Conservation (phyloP, 2,888 invertebrate species). For the Cremastobaeus sp. region DNA sequence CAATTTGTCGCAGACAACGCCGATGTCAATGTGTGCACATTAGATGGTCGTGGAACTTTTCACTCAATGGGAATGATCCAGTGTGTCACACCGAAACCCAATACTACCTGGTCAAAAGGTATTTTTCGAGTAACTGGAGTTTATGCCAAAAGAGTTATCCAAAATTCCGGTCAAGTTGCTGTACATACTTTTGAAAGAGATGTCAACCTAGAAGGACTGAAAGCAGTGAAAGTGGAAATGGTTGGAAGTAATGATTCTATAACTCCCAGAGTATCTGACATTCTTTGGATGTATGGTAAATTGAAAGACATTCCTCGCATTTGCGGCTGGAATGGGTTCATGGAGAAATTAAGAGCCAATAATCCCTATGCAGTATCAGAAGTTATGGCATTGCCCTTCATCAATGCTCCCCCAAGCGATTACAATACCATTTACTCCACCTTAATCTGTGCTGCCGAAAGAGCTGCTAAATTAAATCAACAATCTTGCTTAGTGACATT, state of each 20-base stretch:
- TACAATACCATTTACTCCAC: constrained; percentile 53
- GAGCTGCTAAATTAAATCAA: constrained; percentile 32
- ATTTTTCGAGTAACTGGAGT: constrained; percentile 7
- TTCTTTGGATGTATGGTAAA: constrained; percentile 14
- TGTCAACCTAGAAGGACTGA: neutral
- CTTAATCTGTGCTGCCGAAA: constrained; percentile 36
- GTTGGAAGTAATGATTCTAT: neutral
- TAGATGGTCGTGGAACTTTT: constrained; percentile 52
- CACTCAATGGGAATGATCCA: constrained; percentile 53
- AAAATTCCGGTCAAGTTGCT: neutral
- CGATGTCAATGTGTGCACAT: constrained; percentile 42
- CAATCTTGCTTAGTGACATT: constrained; percentile 47
- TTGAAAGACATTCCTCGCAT: constrained; percentile 60
- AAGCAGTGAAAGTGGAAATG: neutral
- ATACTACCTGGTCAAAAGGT: constrained; percentile 1
- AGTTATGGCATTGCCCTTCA: constrained; percentile 51
- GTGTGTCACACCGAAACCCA: constrained; percentile 17
- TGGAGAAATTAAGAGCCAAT: constrained; percentile 65
- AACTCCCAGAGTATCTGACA: neutral
- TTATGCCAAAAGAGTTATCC: neutral
- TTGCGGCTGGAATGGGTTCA: constrained; percentile 71
- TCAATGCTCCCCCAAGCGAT: constrained; percentile 50
- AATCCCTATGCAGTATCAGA: constrained; percentile 59
- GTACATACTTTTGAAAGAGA: constrained; percentile 8
- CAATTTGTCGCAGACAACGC: constrained; percentile 62